These are phyloP conservation scores for Zaprionus lachaisei DNA, from an alignment of 1,140 invertebrate genomes.

Conservation along the genomic window DNA sequence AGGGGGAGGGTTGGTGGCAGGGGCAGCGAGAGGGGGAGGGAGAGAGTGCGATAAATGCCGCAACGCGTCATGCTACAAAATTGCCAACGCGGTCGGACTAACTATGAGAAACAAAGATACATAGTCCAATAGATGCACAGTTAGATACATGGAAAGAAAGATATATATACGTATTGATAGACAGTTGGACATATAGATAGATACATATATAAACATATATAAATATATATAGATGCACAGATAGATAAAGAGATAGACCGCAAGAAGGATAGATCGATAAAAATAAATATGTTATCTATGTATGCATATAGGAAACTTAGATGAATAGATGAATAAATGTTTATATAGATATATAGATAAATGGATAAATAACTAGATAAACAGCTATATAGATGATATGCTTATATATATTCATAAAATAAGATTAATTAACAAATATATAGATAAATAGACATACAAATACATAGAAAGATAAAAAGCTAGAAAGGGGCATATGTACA, in stretches of 20 bases:
- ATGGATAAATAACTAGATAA: background rate
- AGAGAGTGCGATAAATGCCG: slow-evolving; percentile 56
- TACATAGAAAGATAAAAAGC: background rate
- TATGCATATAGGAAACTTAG: background rate
- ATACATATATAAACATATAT: slow-evolving; percentile 20
- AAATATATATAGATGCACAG: background rate
- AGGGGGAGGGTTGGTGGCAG: slow-evolving; percentile 13
- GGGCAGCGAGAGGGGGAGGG: background rate
- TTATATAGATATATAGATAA: background rate
- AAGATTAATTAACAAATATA: background rate
- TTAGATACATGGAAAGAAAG: slow-evolving; percentile 18
- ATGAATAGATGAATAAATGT: background rate
- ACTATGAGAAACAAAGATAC: slow-evolving; percentile 18
- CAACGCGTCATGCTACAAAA: slow-evolving; percentile 34
- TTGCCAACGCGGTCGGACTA: slow-evolving; percentile 28
- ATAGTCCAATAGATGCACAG: slow-evolving; percentile 2
- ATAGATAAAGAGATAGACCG: background rate
- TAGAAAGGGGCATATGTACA: background rate
- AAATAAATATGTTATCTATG: background rate
- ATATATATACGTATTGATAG: background rate
- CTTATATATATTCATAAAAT: background rate
- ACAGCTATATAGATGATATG: background rate
- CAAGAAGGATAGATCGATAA: too few species aligned
- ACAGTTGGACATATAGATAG: slow-evolving; percentile 5
- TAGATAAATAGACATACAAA: slow-evolving; percentile 14